Conservation (phyloP, 2,113 vertebrate species). For the Rhabdomys dilectus region DNA sequence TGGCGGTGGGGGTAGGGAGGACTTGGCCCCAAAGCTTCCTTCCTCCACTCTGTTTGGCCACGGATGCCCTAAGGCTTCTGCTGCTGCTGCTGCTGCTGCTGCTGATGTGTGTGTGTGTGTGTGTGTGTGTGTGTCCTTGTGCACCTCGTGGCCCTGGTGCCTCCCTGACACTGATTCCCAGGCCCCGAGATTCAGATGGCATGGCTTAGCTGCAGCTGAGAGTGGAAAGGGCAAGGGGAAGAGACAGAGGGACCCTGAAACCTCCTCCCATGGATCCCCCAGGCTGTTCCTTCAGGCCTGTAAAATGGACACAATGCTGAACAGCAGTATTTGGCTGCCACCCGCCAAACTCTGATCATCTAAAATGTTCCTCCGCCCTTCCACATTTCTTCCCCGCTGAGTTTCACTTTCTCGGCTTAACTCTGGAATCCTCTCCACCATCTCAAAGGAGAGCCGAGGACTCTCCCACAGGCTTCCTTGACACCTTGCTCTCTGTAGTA, state of each 20-base stretch:
- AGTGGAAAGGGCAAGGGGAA: background rate
- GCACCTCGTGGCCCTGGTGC: background rate
- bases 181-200: background rate
- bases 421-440: background rate
- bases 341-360: background rate
- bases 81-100: background rate
- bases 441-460: background rate
- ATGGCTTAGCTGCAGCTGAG: background rate
- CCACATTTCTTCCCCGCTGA: background rate
- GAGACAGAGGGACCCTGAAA: too few relatives aligned
- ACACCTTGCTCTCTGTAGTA: rapidly evolving
- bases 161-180: background rate
- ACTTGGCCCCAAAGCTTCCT: background rate
- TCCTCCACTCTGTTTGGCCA: background rate
- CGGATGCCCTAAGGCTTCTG: background rate
- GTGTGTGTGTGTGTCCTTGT: background rate
- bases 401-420: background rate
- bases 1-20: background rate
- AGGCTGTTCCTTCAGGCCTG: background rate
- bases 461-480: too few relatives aligned
- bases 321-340: too few relatives aligned
- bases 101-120: background rate
- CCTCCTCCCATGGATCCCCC: background rate
- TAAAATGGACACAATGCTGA: rapidly evolving
- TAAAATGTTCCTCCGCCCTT: background rate